Percentiles rank a stretch among this genome's conserved stretches.
These are phyloP conservation scores for Osmoderma eremita DNA, from an alignment of 2,888 invertebrate genomes.

Conservation along the genomic window DNA sequence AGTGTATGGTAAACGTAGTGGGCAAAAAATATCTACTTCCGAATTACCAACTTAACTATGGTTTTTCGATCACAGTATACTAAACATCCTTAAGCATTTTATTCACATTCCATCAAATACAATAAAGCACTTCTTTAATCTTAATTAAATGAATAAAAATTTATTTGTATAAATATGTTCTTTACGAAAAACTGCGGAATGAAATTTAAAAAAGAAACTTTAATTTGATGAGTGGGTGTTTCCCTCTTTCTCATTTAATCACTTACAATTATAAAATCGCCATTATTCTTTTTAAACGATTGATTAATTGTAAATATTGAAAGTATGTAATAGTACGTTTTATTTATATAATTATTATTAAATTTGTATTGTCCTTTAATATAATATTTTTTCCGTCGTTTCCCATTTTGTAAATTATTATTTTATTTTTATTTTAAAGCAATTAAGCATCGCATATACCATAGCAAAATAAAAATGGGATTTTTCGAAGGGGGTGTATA, in stretches of 20 bases:
- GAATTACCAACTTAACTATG: too few species aligned
- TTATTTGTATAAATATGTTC: slow-evolving; percentile 7
- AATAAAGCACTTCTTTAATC: too few species aligned
- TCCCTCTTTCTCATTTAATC: not conserved
- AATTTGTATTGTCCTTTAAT: slow-evolving; percentile 17
- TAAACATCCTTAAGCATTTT: too few species aligned
- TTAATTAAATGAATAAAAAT: not conserved
- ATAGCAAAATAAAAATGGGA: too few species aligned
- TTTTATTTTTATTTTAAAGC: too few species aligned
- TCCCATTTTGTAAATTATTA: slow-evolving; percentile 19
- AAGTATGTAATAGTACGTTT: slow-evolving; percentile 19
- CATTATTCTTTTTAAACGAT: not conserved
- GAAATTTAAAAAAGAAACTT: not conserved
- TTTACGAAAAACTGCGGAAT: slow-evolving; percentile 10
- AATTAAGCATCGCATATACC: too few species aligned
- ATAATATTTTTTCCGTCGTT: slow-evolving; percentile 8
- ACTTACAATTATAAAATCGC: not conserved
- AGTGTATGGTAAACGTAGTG: too few species aligned
- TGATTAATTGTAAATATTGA: slow-evolving; percentile 28
- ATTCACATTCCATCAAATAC: too few species aligned
- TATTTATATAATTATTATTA: slow-evolving; percentile 27
- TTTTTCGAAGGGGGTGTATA: too few species aligned
- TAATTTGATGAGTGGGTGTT: slow-evolving; percentile 2
- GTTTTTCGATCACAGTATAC: too few species aligned
- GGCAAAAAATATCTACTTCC: too few species aligned